Evolutionary conservation across 2,888 invertebrate species (phyloP), one percentile per base, ranked within the genome.

Genomic region (Euzophera pinguis): DNA sequence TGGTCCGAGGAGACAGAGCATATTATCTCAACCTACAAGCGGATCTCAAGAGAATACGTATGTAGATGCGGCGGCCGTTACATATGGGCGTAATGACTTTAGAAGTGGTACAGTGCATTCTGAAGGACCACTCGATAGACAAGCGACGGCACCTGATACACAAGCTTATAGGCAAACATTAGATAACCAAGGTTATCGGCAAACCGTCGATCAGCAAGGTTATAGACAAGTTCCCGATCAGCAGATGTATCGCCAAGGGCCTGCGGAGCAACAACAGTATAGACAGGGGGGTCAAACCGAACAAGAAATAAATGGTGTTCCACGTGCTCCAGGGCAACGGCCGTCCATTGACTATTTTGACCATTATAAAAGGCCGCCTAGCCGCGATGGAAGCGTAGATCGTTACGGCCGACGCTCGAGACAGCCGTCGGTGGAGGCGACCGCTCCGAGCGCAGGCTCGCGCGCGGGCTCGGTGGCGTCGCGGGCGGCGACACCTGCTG

Each of bases 281-380:
- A 74, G 90, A 59, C 84, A 87, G 55, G 79, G 62, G 50, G 61
- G 63, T 75, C 53, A 88, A 73, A 65, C 84, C 74, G 76, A 93
- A 79, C 75, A 84, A 63, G 87, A 86, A 13, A 62, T 73, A 5
- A 86, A 86, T 43, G 84, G 84, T 39, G 70, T 75, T 12, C 88
- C 83, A 61, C 73, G 81, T 37, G 69, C 71, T 32, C 66, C 73
- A 16, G 81, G 81, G n/a, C 65, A 75, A 1, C 75, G 89, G 10
- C 84, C 95, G 9, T 95, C 96, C 65, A 96, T 96, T 73, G 97
- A 97, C 81, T 96, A 97, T 73, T 97, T 97, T 77, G 98, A 98
- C 82, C 98, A 98, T 77, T 98, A 98, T 82, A 96, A 97, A 82
- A 92, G 96, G 77, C 96, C 97, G 50, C 96, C 97, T 0, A 97